phyloP scores from a whole-genome alignment of 2,888 invertebrate genomes.

The Marronus borbonicus region DNA sequence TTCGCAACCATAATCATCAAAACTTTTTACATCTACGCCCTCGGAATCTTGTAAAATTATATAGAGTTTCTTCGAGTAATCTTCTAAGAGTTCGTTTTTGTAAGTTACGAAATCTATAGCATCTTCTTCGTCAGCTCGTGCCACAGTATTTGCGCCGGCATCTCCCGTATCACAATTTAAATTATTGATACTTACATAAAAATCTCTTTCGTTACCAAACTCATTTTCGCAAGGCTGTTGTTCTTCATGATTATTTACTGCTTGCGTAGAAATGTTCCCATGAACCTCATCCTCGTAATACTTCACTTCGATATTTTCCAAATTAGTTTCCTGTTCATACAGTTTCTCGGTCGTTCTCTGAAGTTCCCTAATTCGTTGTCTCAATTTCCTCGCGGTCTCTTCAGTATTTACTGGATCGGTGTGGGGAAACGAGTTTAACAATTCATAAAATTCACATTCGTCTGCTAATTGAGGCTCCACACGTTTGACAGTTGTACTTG shows the following conservation, averaged over 20 bases:
- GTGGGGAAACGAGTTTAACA: neutral
- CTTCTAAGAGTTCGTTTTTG: conserved; percentile 1
- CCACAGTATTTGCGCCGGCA: neutral
- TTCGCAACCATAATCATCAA: neutral
- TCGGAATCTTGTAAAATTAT: conserved; percentile 26
- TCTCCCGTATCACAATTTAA: neutral
- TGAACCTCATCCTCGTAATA: neutral
- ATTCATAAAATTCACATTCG: conserved; percentile 19
- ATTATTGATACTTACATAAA: neutral
- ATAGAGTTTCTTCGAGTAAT: conserved; percentile 30
- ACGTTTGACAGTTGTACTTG: neutral
- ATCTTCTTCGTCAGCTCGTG: neutral
- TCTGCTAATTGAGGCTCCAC: neutral
- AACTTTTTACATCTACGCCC: neutral
- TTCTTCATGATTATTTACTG: neutral
- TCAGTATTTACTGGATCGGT: neutral
- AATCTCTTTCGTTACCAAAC: conserved; percentile 2
- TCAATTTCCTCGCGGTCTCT: neutral
- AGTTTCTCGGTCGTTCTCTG: neutral
- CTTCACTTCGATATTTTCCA: neutral
- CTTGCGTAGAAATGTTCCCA: neutral
- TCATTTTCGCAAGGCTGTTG: neutral
- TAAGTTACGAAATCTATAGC: neutral
- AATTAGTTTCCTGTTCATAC: neutral
- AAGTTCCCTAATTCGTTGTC: conserved; percentile 20